phyloP scores from a whole-genome alignment of 2,888 invertebrate species.

The Uloborus plumipes region DNA sequence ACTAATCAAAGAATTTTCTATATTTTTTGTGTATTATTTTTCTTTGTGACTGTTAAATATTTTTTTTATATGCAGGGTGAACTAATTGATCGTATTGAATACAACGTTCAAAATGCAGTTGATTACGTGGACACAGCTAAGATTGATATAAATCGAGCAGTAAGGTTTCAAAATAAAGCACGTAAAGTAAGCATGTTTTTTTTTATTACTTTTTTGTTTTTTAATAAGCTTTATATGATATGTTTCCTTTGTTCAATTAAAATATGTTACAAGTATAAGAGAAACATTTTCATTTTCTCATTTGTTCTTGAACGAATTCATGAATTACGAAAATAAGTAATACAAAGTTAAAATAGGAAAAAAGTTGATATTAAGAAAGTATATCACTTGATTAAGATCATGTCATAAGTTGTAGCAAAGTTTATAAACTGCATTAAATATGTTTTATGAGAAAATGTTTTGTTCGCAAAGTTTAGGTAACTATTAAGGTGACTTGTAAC shows the following conservation, averaged over 20 bases:
- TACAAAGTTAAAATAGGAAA: no score
- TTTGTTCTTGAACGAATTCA: neutral
- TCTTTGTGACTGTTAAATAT: neutral
- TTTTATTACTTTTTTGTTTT: neutral
- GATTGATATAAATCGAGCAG: conserved; percentile 75
- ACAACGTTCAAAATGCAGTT: conserved; percentile 75
- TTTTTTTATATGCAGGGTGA: conserved; percentile 73
- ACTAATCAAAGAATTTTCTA: no score
- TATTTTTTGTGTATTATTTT: neutral
- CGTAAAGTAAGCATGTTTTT: conserved; percentile 65
- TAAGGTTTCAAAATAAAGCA: conserved; percentile 75
- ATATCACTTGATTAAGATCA: no score
- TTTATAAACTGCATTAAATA: no score
- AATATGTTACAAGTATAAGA: no score
- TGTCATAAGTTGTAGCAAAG: no score
- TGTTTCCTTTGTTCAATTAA: no score
- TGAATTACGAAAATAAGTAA: no score
- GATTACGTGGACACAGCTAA: conserved; percentile 75
- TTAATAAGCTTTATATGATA: no score
- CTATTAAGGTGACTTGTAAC: no score
- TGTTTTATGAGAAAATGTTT: no score
- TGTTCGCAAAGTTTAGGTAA: no score
- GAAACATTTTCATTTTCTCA: neutral
- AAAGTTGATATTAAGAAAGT: neutral
- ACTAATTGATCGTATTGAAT: conserved; percentile 76